Evolutionary conservation across 2,113 vertebrate species (phyloP).

Genomic region (Hipposideros armiger): DNA sequence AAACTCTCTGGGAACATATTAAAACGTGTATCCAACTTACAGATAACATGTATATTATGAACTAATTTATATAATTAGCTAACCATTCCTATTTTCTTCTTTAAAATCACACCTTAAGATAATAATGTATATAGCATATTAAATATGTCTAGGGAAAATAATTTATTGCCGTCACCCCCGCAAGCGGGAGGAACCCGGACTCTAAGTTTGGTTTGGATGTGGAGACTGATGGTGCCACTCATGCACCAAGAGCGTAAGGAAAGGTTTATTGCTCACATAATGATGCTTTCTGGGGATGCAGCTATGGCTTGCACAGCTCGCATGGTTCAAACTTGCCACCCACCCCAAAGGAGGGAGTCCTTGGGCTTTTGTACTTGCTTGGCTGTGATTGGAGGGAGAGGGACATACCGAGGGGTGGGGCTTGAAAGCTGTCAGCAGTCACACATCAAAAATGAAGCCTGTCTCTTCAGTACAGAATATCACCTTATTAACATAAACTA

Average conservation of each 20-base stretch:
- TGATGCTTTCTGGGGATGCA: neutral
- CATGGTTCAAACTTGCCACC: neutral
- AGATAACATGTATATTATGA: neutral
- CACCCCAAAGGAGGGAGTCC: neutral
- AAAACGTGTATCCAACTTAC: neutral
- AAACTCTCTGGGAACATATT: neutral
- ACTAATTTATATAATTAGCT: neutral
- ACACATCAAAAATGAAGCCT: neutral
- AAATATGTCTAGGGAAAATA: neutral
- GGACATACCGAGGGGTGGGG: neutral
- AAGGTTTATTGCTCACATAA: neutral
- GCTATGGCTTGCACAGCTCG: rapidly evolving
- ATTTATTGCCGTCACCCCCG: rapidly evolving
- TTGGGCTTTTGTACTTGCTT: neutral
- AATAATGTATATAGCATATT: neutral
- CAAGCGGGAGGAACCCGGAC: rapidly evolving
- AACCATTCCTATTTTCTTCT: neutral
- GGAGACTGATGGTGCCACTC: neutral
- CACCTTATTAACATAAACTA: neutral
- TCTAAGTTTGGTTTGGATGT: neutral
- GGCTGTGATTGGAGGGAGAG: rapidly evolving
- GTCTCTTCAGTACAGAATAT: neutral
- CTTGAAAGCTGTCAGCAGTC: neutral
- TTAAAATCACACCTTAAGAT: neutral
- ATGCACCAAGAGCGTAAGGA: neutral